These are phyloP conservation scores for Rhabdophis nuchalis DNA, from an alignment of 2,797 vertebrate species.

Conservation along the genomic window DNA sequence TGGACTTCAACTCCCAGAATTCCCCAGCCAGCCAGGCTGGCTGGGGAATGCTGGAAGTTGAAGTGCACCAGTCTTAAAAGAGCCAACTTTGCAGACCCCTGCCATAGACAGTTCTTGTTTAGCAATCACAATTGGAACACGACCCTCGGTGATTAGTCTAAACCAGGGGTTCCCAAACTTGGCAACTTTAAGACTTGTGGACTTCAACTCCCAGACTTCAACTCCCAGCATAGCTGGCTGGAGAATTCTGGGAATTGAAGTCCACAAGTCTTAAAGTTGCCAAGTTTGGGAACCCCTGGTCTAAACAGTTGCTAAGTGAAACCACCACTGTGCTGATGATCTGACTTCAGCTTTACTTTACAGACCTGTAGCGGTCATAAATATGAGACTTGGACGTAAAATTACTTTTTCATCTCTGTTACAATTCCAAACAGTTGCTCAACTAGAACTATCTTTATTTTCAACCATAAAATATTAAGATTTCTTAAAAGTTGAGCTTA, in stretches of 20 bases:
- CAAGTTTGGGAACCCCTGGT: too few species aligned
- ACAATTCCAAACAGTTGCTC: background rate
- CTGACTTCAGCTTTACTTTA: background rate
- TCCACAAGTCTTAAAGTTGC: too few species aligned
- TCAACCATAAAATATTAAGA: background rate
- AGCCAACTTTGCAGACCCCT: too few species aligned
- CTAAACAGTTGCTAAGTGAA: background rate
- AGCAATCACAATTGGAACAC: background rate
- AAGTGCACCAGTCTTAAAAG: too few species aligned
- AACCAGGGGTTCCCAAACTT: too few species aligned
- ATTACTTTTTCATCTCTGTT: background rate
- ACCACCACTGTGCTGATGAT: background rate
- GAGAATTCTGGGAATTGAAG: too few species aligned
- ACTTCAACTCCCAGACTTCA: too few species aligned
- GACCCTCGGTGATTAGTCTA: background rate
- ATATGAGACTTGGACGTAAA: background rate
- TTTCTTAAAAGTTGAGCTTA: background rate
- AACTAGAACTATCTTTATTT: background rate
- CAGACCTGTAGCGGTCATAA: background rate
- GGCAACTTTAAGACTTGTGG: too few species aligned
- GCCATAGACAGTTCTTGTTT: background rate
- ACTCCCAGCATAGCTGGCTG: too few species aligned
- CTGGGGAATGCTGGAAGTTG: too few species aligned
- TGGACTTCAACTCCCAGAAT: too few species aligned
- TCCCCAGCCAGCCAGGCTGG: too few species aligned